Evolutionary conservation across 2,888 invertebrate species (phyloP), one percentile per base, ranked within the genome.

Genomic region (Orchestes rusci): DNA sequence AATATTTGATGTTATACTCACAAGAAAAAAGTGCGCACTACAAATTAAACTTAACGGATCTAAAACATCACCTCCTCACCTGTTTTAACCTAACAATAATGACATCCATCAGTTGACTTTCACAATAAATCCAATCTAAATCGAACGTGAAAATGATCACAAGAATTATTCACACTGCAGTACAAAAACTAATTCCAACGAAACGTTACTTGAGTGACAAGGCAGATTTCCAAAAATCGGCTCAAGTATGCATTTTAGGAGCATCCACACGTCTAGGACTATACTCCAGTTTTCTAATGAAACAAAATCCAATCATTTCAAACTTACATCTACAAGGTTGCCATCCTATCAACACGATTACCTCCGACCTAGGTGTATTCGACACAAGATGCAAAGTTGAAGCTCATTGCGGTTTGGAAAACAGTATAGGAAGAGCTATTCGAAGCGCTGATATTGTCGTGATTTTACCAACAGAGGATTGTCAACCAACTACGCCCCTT

Each of bases 241-340:
- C 60, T 3, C 59, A 61, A 49, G 64, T 67, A 23, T 55, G 60
- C 7, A 46, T 77, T 40, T 68, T 77, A 50, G 76, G 76, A 2
- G 76, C 73, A 2, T 70, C 73, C 53, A 72, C 73, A 1, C 63
- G 65, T 8, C 60, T 74, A 42, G 77, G 77, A 1, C 71, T 71
- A 45, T 69, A 70, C 18, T 59, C 72, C 3, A 65, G 75, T 3
- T 60, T 76, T 30, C 57, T 77, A 29, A 61, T 77, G 2, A 77
- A 77, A 57, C 75, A 76, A 52, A 75, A 76, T 52, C 69, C 75
- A 2, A 65, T 67, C 2, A 48, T 68, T 7, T 61, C 63, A 1
- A 55, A 54, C 33, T 41, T 69, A 8, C 63, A 60, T 48, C 30
- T 68, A 8, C 60, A 63, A 48, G 67, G 66, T n/a, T 56, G 55